Conservation (phyloP, 2,797 vertebrate genomes). For the Octomys mimax region DNA sequence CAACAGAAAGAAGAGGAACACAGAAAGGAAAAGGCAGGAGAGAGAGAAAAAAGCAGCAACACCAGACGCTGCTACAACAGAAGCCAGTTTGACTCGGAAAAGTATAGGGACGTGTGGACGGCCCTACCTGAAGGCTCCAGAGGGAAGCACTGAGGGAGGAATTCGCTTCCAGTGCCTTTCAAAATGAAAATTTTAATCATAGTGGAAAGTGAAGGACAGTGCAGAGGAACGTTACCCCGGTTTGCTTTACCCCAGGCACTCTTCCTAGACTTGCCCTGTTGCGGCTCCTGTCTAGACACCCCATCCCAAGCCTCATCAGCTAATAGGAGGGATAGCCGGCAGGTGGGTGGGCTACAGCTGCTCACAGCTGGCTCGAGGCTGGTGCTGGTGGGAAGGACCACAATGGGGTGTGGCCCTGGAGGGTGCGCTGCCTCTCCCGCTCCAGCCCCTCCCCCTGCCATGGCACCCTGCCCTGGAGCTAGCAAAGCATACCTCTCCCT, state of each 20-base stretch:
- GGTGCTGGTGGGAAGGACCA: background rate
- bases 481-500: background rate
- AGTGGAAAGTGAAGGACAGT: background rate
- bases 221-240: background rate
- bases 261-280: background rate
- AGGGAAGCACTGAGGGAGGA: background rate
- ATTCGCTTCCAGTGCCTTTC: background rate
- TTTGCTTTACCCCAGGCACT: background rate
- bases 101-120: background rate
- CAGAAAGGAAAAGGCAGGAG: no score
- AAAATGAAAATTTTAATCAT: background rate
- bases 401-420: background rate
- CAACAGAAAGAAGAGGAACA: background rate
- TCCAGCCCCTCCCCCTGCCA: background rate
- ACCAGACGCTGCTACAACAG: background rate
- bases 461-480: background rate
- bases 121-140: background rate
- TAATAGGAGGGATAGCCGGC: background rate
- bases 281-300: no score
- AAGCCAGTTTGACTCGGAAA: background rate
- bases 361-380: background rate
- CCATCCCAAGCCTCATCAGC: background rate
- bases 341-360: background rate
- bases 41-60: background rate
- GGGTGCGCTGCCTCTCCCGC: fast-evolving